phyloP scores from a whole-genome alignment of 2,113 vertebrate species.

The Eretmochelys imbricata region DNA sequence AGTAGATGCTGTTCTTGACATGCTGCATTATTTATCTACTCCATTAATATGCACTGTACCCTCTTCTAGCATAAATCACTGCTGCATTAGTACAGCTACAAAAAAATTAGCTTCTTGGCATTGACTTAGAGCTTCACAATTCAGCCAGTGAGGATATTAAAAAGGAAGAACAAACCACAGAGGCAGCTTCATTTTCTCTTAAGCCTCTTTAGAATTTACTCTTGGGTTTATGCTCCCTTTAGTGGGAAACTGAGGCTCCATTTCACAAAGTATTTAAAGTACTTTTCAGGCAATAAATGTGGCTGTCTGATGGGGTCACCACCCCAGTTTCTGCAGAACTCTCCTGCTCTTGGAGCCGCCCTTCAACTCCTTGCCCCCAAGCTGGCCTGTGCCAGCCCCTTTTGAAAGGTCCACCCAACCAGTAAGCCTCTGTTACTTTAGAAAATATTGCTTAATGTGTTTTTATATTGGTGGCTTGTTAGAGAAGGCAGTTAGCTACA shows the following conservation, averaged over 20 bases:
- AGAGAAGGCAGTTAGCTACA: background rate
- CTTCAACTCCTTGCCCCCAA: background rate
- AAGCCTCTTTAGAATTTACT: slow-evolving; percentile 65
- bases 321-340: background rate
- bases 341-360: background rate
- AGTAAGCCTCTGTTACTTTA: background rate
- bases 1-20: background rate
- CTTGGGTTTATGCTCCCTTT: slow-evolving; percentile 53
- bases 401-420: background rate
- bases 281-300: slow-evolving; percentile 8
- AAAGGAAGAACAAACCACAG: slow-evolving; percentile 57
- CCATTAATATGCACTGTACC: background rate
- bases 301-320: slow-evolving; percentile 19
- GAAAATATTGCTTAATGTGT: background rate
- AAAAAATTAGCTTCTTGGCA: slow-evolving; percentile 46
- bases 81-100: slow-evolving; percentile 67
- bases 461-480: background rate
- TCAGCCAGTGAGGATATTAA: slow-evolving; percentile 69
- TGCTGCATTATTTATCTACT: background rate
- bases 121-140: slow-evolving; percentile 30
- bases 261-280: slow-evolving; percentile 42
- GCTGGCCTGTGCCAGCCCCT: background rate
- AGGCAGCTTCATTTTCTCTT: slow-evolving; percentile 66
- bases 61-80: slow-evolving; percentile 51
- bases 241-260: slow-evolving; percentile 35